Evolutionary conservation across 1,140 invertebrate species (phyloP), one percentile per base, ranked within the genome.

Genomic region (Artemia franciscana): DNA sequence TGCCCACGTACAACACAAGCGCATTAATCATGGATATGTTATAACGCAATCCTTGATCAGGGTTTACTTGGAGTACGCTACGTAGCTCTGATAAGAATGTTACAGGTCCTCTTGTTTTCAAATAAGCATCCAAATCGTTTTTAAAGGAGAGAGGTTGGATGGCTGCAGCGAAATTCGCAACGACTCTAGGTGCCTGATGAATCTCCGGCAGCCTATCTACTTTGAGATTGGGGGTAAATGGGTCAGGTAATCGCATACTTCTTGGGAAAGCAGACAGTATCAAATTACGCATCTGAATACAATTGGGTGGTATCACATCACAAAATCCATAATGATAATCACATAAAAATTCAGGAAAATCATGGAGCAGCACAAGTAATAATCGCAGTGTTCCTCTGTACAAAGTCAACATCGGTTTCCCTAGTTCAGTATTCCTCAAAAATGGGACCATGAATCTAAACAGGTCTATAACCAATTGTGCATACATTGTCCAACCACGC

Each of bases 321-420:
- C 95, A 98, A 74, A 99, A 96, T n/a, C 89, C 87, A 71, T 97
- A 98, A 71, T 98, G 92, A 72, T 97, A 98, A 70, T 99, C 95
- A 71, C 93, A 97, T 24, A 99, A 78, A 71, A 99, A 97, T 73
- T 99, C 96, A 0, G 96, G 96, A 73, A 98, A 99, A 73, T 99
- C 96, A 70, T 99, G 94, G 2, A 98, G 77, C 12, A 99, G 76
- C 0, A 98, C 91, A 12, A 98, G 73, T n/a, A 99, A 75, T 0
- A 99, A 90, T 63, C 94, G 80, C 5, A 98, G 75, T 4, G 92
- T 97, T 58, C 94, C 95, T 76, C 94, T 95, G 75, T 98, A 98
- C 2, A 98, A 74, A 57, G 87, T 77, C 66, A 89, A 88, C 2
- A 97, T 88, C 0, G 93, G 87, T 68, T 93, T 88, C 0, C 88